These are phyloP conservation scores for Ernsta delagoae DNA, from an alignment of 2,888 invertebrate species.

Conservation along the genomic window DNA sequence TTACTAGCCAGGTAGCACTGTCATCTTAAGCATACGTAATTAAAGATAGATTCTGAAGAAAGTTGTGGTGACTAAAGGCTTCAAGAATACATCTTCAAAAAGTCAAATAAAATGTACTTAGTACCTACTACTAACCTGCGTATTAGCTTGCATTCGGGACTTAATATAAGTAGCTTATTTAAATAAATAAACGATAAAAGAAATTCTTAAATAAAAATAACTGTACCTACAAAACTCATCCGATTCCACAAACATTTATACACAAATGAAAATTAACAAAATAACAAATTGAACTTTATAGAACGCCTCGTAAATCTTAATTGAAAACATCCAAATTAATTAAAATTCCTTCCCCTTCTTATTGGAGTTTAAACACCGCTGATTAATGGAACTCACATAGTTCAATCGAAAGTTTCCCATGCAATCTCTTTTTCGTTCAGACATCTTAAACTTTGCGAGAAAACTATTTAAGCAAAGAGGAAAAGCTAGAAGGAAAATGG, in stretches of 20 bases:
- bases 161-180: no score
- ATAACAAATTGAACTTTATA: conserved; percentile 11
- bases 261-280: neutral
- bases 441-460: conserved; percentile 30
- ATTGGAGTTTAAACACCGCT: conserved; percentile 35
- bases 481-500: neutral
- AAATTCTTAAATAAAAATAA: no score
- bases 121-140: no score
- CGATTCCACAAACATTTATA: neutral
- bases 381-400: conserved; percentile 36
- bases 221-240: neutral
- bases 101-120: no score
- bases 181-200: no score
- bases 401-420: conserved; percentile 26
- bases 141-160: no score
- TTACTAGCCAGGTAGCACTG: no score
- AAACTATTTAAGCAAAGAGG: conserved; percentile 25
- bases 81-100: no score
- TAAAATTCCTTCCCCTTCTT: conserved; percentile 35
- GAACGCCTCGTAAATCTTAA: conserved; percentile 29
- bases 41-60: no score
- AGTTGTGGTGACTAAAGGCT: no score
- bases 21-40: no score
- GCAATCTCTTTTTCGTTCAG: conserved; percentile 35
- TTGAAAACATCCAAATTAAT: conserved; percentile 35